Base-by-base conservation (phyloP, 2,113 vertebrate species). In the Vulpes lagopus region DNA sequence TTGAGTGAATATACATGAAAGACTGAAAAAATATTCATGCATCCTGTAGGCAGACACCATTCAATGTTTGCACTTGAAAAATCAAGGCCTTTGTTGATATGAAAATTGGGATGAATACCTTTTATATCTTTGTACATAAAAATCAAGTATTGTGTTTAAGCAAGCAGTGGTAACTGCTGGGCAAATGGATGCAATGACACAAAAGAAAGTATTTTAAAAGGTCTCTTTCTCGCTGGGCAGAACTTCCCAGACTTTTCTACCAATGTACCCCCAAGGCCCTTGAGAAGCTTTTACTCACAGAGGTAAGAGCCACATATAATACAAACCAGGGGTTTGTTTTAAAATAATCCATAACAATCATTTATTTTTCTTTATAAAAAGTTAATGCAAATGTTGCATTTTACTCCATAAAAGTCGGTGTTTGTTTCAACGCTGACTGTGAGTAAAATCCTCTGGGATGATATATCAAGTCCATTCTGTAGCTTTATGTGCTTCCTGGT, bases 31-130 rank as follows among this genome's bases (percentile, higher is more conserved):
- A 81, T 80, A 59, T 51, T n/a, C 76, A 49, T 83, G 43, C 11
- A 65, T 19, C 38, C 80, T 80, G 14, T 23, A 95, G 14, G 85
- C n/a, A 93, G 51, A 89, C 8, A 49, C 25, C 14, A 49, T 79
- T 86, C 85, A 81, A 32, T 62, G 85, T 92, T n/a, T 91, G 27
- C 27, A 60, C 71, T 96, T 85, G 53, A 93, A 95, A 95, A 95
- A 49, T 86, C 73, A 97, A 93, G 84, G 76, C n/a, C 80, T 89
- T 89, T 80, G 22, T 87, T 89, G 89, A 55, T 10, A 49, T 79
- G 83, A 38, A 19, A 93, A 87, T 2, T 91, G 64, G 32, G 30
- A 87, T 53, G 35, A 83, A 71, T 3, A n/a, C 10, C 12, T 53
- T 95, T 92, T 86, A 64, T 88, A 73, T 57, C 62, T 76, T 79